Conservation (phyloP, 2,888 invertebrate genomes). For the Synanthedon tipuliformis region DNA sequence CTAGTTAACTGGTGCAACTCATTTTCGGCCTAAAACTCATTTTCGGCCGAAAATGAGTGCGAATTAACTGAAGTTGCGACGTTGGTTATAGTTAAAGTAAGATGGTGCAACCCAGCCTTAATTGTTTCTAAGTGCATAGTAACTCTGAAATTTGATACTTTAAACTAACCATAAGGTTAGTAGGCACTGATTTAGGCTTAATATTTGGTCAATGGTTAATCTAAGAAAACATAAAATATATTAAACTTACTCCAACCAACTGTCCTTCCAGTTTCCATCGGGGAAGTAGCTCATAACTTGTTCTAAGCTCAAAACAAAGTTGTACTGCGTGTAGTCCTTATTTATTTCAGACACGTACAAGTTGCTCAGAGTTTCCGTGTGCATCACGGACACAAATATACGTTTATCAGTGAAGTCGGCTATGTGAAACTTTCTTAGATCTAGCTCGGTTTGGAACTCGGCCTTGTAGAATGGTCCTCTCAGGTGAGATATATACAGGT, state of each 20-base stretch:
- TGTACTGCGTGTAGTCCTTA: slow-evolving; percentile 72
- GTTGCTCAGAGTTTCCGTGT: slow-evolving; percentile 78
- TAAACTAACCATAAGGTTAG: too few species aligned
- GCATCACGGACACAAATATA: slow-evolving; percentile 85
- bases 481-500: slow-evolving; percentile 83
- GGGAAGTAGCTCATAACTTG: slow-evolving; percentile 87
- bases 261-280: slow-evolving; percentile 81
- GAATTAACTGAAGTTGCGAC: too few species aligned
- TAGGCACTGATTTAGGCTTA: neutral
- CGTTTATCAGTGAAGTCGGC: slow-evolving; percentile 86
- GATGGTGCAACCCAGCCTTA: too few species aligned
- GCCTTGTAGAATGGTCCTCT: slow-evolving; percentile 78
- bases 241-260: slow-evolving; percentile 81
- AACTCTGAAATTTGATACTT: too few species aligned
- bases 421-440: slow-evolving; percentile 78
- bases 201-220: neutral
- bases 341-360: slow-evolving; percentile 84
- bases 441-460: slow-evolving; percentile 78
- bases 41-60: too few species aligned
- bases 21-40: too few species aligned
- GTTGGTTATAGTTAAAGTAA: too few species aligned
- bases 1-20: too few species aligned
- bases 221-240: neutral
- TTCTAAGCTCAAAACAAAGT: slow-evolving; percentile 83
- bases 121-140: too few species aligned